A percentile compares a stretch with the other conserved stretches of the same genome.
Conservation (phyloP, 2,888 invertebrate species). For the Germaria angustata region DNA sequence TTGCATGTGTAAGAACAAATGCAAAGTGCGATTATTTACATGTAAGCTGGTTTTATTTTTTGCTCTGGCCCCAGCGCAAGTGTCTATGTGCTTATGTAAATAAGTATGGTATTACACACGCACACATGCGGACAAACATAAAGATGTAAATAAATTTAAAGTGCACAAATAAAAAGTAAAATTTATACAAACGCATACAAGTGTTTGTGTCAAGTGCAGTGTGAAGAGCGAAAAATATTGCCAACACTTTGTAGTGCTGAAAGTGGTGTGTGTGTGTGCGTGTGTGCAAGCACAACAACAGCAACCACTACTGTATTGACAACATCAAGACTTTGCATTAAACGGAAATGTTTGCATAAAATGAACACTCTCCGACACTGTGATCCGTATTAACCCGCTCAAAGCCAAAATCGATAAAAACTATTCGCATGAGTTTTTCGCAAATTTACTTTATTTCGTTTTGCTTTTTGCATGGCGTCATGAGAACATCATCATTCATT, state of each 20-base stretch:
- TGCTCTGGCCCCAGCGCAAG: not conserved
- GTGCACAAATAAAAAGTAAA: constrained; percentile 23
- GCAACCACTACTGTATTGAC: not conserved
- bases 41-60: constrained; percentile 32
- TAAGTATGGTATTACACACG: constrained; percentile 7
- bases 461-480: not conserved
- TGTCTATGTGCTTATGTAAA: constrained; percentile 2
- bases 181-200: constrained; percentile 34
- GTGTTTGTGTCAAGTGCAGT: constrained; percentile 51
- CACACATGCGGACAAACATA: not conserved
- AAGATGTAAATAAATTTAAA: constrained; percentile 2
- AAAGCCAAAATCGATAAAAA: constrained; percentile 44
- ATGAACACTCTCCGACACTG: not conserved
- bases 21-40: constrained; percentile 35
- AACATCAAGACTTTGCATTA: constrained; percentile 18
- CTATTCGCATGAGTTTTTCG: not conserved
- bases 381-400: constrained; percentile 48
- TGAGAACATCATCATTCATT: not conserved
- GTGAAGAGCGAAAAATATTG: constrained; percentile 58
- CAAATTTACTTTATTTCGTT: too few relatives aligned
- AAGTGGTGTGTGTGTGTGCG: not conserved
- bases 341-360: constrained; percentile 57
- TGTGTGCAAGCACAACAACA: not conserved
- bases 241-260: constrained; percentile 53
- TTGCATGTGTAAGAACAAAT: constrained; percentile 16